Evolutionary conservation across 1,140 invertebrate genomes (phyloP), one percentile per base, ranked within the genome.

Genomic region (Thaumatotibia leucotreta): DNA sequence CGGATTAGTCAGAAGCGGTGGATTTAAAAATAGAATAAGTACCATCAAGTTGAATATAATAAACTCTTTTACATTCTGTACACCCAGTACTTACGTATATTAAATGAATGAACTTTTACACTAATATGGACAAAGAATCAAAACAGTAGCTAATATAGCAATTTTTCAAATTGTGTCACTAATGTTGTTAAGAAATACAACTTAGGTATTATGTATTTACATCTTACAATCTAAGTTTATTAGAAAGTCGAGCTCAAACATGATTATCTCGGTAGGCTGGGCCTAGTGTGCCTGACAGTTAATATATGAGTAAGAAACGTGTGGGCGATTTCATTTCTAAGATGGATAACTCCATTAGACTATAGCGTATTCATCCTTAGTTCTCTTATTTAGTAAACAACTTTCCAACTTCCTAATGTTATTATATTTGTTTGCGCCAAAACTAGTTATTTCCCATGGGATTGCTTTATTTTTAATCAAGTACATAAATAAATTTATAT

Each of bases 301-400:
- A 33, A 39, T 66, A 68, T 66, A 72, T 72, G 64, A 68, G 61
- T 29, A 27, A 67, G 49, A 32, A 54, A 17, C 10, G 68, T 61
- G 70, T 69, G 65, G 67, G 67, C 67, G 70, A 65, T 63, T 33
- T 39, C 17, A 69, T 63, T 52, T 64, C 23, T 22, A 20, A 67
- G 65, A 72, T 66, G 65, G 61, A 72, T 72, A 64, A 52, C 32
- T 72, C 50, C 64, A 68, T 72, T 68, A 45, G 45, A 64, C 39
- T 52, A 9, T 32, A 32, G 4, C 31, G 10, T 14, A 27, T 52
- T 24, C 50, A 24, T 14, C 20, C n/a, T n/a, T n/a, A n/a, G n/a
- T n/a, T n/a, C n/a, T n/a, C n/a, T n/a, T n/a, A n/a, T n/a, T n/a
- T n/a, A n/a, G n/a, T n/a, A n/a, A n/a, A n/a, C n/a, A n/a, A n/a